A percentile compares a stretch with the other conserved stretches of the same genome.
phyloP scores from a whole-genome alignment of 2,113 vertebrate species.

The Lycaon pictus region DNA sequence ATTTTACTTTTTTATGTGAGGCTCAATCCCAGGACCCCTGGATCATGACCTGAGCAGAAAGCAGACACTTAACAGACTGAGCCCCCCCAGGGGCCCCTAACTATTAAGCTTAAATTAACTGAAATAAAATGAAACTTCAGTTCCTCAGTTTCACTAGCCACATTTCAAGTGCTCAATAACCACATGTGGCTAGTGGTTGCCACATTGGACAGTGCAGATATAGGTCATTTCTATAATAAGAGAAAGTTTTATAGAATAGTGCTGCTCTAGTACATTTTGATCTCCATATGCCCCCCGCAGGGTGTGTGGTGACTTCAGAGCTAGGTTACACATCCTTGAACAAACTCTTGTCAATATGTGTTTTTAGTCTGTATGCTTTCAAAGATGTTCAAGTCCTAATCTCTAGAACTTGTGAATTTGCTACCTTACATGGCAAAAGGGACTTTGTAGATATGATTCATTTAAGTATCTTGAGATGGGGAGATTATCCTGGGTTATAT shows the following conservation, averaged over 20 bases:
- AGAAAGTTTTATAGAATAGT: neutral
- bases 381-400: neutral
- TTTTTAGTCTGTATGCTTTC: neutral
- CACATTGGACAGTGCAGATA: neutral
- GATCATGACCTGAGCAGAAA: no score
- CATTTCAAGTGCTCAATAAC: constrained; percentile 8
- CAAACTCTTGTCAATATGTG: neutral
- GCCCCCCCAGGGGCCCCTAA: neutral
- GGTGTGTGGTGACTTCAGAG: neutral
- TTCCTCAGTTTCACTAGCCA: neutral
- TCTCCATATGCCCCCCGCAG: neutral
- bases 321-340: neutral
- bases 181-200: neutral
- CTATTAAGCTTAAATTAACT: constrained; percentile 14
- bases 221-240: neutral
- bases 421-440: neutral
- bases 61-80: no score
- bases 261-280: neutral
- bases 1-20: no score
- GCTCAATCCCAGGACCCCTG: no score
- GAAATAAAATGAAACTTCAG: constrained; percentile 25
- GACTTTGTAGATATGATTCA: neutral
- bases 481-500: constrained; percentile 18
- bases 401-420: neutral
- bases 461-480: neutral